These are phyloP conservation scores for Acipenser oxyrinchus DNA, from an alignment of 2,797 vertebrate species.

Conservation along the genomic window DNA sequence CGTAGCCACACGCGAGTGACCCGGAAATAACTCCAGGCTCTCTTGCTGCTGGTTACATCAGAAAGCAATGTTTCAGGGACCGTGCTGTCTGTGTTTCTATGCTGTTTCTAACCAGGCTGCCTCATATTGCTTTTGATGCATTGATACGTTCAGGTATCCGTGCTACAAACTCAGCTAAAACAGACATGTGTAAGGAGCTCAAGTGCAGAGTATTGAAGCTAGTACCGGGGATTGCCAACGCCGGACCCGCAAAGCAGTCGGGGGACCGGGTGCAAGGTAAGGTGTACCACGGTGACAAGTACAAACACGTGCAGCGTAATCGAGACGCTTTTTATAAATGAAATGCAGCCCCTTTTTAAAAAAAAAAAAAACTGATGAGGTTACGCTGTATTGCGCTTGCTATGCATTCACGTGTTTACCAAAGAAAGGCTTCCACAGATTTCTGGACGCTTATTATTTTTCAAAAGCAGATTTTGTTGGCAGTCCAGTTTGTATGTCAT, in stretches of 20 bases:
- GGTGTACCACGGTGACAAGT: too few relatives aligned
- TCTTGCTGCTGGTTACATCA: slow-evolving; percentile 16
- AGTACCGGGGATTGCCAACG: slow-evolving; percentile 20
- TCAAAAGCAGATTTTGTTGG: too few relatives aligned
- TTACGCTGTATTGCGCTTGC: too few relatives aligned
- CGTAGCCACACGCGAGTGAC: slow-evolving; percentile 26
- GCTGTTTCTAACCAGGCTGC: slow-evolving; percentile 19
- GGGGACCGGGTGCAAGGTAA: slow-evolving; percentile 31
- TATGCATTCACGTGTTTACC: too few relatives aligned
- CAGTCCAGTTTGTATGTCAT: too few relatives aligned
- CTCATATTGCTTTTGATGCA: not conserved
- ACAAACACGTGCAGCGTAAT: too few relatives aligned
- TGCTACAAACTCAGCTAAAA: not conserved
- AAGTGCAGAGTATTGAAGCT: slow-evolving; percentile 52
- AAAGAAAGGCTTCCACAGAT: too few relatives aligned
- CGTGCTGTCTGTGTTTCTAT: slow-evolving; percentile 22
- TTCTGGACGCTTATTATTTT: too few relatives aligned
- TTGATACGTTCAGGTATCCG: slow-evolving; percentile 8
- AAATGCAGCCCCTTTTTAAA: too few relatives aligned
- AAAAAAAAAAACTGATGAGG: too few relatives aligned
- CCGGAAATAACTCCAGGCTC: slow-evolving; percentile 35
- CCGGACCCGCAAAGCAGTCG: slow-evolving; percentile 21
- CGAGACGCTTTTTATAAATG: too few relatives aligned
- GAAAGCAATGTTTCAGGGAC: slow-evolving; percentile 7
- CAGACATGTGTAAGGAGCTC: slow-evolving; percentile 52